These are phyloP conservation scores for Sialia sialis DNA, from an alignment of 2,113 vertebrate genomes.

Conservation along the genomic window DNA sequence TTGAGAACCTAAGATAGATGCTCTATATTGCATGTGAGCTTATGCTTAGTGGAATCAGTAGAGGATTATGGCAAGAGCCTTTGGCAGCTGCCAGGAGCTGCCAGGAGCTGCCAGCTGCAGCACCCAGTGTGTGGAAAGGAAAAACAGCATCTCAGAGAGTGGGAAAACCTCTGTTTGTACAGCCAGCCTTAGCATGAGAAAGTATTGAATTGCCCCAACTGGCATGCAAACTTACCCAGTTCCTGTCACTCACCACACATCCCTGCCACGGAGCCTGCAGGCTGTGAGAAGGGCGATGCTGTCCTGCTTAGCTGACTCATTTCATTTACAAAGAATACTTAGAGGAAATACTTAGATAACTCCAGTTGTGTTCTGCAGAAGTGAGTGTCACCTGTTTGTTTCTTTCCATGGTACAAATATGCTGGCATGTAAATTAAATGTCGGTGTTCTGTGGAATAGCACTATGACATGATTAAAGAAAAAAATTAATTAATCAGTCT, in stretches of 20 bases:
- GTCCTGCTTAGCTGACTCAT: slow-evolving; percentile 23
- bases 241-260: neutral
- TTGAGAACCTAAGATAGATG: neutral
- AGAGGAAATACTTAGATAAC: slow-evolving; percentile 25
- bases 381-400: neutral
- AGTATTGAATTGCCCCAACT: neutral
- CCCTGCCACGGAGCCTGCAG: neutral
- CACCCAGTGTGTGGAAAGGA: neutral
- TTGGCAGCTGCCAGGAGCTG: neutral
- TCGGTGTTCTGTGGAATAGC: neutral
- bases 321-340: slow-evolving; percentile 26
- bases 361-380: slow-evolving; percentile 23
- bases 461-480: neutral
- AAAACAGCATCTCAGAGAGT: neutral
- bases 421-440: neutral
- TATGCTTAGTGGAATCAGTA: neutral
- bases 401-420: neutral
- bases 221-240: neutral
- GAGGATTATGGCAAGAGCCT: neutral
- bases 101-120: neutral
- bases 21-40: neutral
- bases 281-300: neutral
- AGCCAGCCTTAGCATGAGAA: neutral
- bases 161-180: neutral
- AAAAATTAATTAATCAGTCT: neutral